A percentile compares a stretch with the other conserved stretches of the same genome.
Evolutionary conservation across 2,797 vertebrate species (phyloP).

Genomic region (Cheirogaleus major): DNA sequence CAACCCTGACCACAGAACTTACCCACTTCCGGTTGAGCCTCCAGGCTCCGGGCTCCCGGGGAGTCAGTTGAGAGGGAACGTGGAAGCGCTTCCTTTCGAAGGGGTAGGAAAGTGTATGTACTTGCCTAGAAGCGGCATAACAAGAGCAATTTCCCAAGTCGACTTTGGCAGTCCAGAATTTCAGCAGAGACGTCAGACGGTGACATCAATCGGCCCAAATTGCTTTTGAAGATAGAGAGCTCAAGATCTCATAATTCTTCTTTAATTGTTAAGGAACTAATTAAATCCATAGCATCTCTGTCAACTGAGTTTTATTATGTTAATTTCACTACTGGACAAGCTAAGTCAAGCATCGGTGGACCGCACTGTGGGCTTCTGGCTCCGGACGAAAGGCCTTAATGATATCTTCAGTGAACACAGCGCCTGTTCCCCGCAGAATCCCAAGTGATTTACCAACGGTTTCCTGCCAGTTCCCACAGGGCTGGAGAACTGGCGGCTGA

Average conservation of each 20-base stretch:
- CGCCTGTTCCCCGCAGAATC: background rate
- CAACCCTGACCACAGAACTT: constrained; percentile 66
- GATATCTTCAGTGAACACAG: constrained; percentile 57
- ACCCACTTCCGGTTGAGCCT: background rate
- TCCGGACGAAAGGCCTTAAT: constrained; percentile 63
- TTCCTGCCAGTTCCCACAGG: constrained; percentile 12
- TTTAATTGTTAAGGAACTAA: constrained; percentile 77
- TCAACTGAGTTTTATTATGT: constrained; percentile 61
- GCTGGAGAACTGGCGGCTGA: background rate
- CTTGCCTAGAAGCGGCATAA: background rate
- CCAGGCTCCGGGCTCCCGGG: background rate
- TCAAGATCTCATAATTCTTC: constrained; percentile 68
- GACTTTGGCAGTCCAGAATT: background rate
- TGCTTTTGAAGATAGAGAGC: constrained; percentile 61
- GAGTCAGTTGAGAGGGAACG: background rate
- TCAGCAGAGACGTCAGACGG: background rate
- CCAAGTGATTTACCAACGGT: constrained; percentile 22
- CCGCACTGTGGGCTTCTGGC: constrained; percentile 60
- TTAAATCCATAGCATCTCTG: constrained; percentile 64
- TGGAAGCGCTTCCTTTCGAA: background rate
- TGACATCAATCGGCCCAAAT: constrained; percentile 61
- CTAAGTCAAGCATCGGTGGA: constrained; percentile 65
- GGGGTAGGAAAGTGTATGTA: background rate
- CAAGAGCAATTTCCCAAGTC: constrained; percentile 5
- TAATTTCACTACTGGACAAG: constrained; percentile 73